A percentile compares a stretch with the other conserved stretches of the same genome.
Evolutionary conservation across 2,888 invertebrate species (phyloP).

Genomic region (Aphrophora alni): DNA sequence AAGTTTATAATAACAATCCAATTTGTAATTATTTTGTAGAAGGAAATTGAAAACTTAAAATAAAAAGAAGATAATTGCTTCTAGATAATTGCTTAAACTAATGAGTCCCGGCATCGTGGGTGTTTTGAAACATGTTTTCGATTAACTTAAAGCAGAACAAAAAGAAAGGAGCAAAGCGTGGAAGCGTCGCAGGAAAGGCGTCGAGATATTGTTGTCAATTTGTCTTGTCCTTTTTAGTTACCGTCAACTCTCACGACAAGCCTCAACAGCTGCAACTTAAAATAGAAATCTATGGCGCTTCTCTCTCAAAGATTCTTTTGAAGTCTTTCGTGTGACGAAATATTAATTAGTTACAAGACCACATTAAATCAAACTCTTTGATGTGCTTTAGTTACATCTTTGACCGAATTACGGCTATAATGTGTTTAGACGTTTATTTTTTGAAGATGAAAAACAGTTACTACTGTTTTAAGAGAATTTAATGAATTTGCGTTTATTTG

Average conservation of each 20-base stretch:
- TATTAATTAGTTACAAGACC: not conserved
- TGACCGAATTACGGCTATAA: not conserved
- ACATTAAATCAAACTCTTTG: not conserved
- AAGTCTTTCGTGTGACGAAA: not conserved
- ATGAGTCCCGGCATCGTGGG: too few relatives aligned
- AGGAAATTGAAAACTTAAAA: too few relatives aligned
- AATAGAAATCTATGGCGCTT: not conserved
- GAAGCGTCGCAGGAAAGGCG: not conserved
- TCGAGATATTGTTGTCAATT: not conserved
- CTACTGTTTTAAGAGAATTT: too few relatives aligned
- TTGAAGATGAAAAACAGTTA: too few relatives aligned
- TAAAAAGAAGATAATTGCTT: too few relatives aligned
- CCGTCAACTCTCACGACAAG: not conserved
- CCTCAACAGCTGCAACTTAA: not conserved
- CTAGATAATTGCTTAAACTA: too few relatives aligned
- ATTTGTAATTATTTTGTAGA: too few relatives aligned
- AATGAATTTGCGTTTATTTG: too few relatives aligned
- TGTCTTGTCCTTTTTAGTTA: conserved; percentile 2
- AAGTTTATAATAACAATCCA: too few relatives aligned
- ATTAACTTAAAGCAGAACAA: not conserved
- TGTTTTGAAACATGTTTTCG: not conserved
- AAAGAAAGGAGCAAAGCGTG: not conserved
- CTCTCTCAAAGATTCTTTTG: not conserved
- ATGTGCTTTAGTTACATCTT: not conserved
- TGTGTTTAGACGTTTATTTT: too few relatives aligned